Evolutionary conservation across 2,888 invertebrate species (phyloP), one percentile per base, ranked within the genome.

Genomic region (Eueremaeus valkanovi): DNA sequence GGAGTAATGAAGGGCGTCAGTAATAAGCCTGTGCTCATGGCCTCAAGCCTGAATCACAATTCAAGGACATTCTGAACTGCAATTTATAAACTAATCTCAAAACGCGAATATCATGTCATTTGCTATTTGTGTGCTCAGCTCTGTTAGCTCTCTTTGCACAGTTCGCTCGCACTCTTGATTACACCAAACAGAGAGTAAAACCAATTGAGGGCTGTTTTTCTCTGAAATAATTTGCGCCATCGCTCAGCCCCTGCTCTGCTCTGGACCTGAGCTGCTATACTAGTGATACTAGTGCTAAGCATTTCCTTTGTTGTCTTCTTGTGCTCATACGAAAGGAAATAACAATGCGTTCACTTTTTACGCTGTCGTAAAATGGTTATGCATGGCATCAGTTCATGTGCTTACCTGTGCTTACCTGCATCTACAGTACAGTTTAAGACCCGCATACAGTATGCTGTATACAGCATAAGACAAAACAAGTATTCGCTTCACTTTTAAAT

Each of bases 31-130:
- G 21, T 45, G 73, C 21, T 51, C 55, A 70, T 70, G 45, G 45
- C 70, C 70, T 29, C 21, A 45, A 70, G 45, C 70, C 3, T 24
- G n/a, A n/a, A 70, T 70, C 42, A 70, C 42, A 70, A 70, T 16
- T 70, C 70, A 70, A 70, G 70, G 70, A 70, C 70, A 70, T 0
- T 27, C 27, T 42, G 16, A 11, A 24, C 70, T 70, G 45, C 45
- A 70, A 70, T 70, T 70, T 70, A 42, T 70, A 42, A 70, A 66
- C 21, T 70, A 70, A 70, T 70, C 42, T 70, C 3, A 45, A 61
- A 70, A 70, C 45, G 70, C 70, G 70, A 70, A 42, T 45, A 42
- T 70, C 70, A 70, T 70, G 70, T 70, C 70, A 70, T 70, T 70
- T 40, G 45, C 27, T 70, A n/a, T 9, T 70, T 0, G 29, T n/a